These are phyloP conservation scores for Muschampia plurimacula DNA, from an alignment of 2,888 invertebrate species.

Conservation along the genomic window DNA sequence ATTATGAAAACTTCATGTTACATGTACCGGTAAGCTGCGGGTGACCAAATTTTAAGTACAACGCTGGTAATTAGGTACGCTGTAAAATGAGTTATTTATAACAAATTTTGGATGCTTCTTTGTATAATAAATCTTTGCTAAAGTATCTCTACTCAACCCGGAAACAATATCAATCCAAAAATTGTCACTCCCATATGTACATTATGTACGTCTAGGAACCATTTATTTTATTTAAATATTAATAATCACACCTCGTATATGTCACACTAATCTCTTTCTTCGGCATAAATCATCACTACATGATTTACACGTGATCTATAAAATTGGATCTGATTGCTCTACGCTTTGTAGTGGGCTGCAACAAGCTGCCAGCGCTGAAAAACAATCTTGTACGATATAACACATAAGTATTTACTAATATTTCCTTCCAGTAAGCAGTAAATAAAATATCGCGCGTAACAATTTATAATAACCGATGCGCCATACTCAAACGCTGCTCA, in stretches of 20 bases:
- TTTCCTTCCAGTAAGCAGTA: slow-evolving; percentile 24
- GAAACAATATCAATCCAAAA: too few species aligned
- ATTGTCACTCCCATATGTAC: too few species aligned
- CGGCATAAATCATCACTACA: slow-evolving; percentile 15
- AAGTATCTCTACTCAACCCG: too few species aligned
- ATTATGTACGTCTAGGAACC: neutral
- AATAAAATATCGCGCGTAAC: slow-evolving; percentile 23
- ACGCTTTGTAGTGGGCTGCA: slow-evolving; percentile 35
- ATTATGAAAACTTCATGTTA: too few species aligned
- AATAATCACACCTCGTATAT: neutral
- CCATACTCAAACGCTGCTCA: slow-evolving; percentile 22
- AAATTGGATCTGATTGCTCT: slow-evolving; percentile 30
- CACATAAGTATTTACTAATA: slow-evolving; percentile 45
- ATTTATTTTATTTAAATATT: neutral
- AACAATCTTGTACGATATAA: slow-evolving; percentile 27
- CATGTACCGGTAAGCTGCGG: too few species aligned
- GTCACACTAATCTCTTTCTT: slow-evolving; percentile 1
- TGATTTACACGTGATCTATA: slow-evolving; percentile 26
- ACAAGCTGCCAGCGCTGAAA: slow-evolving; percentile 41
- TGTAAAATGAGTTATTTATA: too few species aligned
- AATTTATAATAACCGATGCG: slow-evolving; percentile 15
- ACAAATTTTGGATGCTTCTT: too few species aligned
- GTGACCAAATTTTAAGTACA: too few species aligned
- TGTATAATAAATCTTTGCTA: too few species aligned
- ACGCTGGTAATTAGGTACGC: too few species aligned